These are phyloP conservation scores for Eumerus sabulonum DNA, from an alignment of 2,888 invertebrate genomes.

Conservation along the genomic window DNA sequence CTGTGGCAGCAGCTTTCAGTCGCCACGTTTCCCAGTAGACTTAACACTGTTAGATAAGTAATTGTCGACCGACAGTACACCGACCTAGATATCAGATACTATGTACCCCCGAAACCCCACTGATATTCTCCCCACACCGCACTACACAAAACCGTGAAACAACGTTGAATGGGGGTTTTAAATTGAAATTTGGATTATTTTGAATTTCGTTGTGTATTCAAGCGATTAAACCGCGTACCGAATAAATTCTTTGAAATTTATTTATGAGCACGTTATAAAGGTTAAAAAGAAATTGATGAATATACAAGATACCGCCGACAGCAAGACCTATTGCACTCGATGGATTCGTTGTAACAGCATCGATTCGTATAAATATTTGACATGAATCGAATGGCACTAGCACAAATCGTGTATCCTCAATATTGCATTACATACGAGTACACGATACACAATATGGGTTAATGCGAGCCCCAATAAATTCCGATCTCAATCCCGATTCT, in stretches of 20 bases:
- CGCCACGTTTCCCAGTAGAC: constrained; percentile 35
- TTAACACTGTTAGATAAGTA: constrained; percentile 37
- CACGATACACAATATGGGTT: constrained; percentile 11
- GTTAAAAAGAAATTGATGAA: not conserved
- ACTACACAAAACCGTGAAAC: not conserved
- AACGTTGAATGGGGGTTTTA: not conserved
- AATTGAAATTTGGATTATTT: constrained; percentile 4
- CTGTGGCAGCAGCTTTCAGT: constrained; percentile 18
- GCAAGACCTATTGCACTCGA: constrained; percentile 6
- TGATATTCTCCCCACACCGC: constrained; percentile 12
- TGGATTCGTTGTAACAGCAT: constrained; percentile 25
- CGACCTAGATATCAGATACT: constrained; percentile 57
- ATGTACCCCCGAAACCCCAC: constrained; percentile 8
- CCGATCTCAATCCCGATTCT: no score
- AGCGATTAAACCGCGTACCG: constrained; percentile 27
- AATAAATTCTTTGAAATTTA: constrained; percentile 9
- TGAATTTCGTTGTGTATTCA: constrained; percentile 22
- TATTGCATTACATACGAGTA: constrained; percentile 12
- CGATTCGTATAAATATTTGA: constrained; percentile 26
- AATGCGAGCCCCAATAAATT: no score
- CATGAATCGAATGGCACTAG: not conserved
- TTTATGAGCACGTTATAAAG: not conserved
- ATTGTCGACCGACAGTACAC: constrained; percentile 22
- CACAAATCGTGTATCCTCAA: constrained; percentile 28
- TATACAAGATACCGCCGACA: no score